A percentile compares a stretch with the other conserved stretches of the same genome.
Conservation (phyloP, 2,888 invertebrate species). For the Cacoxenus indagator region DNA sequence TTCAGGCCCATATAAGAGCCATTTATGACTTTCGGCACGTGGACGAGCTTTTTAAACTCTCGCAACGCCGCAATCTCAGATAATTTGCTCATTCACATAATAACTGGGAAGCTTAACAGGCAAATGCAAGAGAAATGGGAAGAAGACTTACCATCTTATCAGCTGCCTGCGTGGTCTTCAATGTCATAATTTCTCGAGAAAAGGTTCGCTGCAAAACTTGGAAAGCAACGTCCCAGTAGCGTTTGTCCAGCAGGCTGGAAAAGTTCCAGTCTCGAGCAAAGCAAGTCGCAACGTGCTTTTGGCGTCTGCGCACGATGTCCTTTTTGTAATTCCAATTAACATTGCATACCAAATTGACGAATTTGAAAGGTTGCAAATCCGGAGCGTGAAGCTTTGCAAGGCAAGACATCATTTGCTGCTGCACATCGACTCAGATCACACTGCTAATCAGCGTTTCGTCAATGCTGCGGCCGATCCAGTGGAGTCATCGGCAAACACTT, state of each 20-base stretch:
- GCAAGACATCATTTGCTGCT: background rate
- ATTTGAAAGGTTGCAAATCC: background rate
- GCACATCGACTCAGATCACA: too few species aligned
- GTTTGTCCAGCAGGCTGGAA: background rate
- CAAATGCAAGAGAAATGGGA: too few species aligned
- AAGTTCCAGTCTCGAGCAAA: background rate
- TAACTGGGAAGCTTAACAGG: too few species aligned
- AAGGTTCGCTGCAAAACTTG: background rate
- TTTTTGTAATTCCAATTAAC: background rate
- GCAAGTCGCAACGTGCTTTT: background rate
- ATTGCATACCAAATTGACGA: background rate
- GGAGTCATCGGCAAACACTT: background rate
- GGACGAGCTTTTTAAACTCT: background rate
- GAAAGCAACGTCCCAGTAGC: background rate
- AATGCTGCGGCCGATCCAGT: background rate
- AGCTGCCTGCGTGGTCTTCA: too few species aligned
- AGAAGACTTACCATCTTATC: too few species aligned
- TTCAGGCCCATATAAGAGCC: background rate
- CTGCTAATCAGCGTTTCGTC: background rate
- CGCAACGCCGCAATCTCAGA: background rate
- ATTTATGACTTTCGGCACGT: background rate
- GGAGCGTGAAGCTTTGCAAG: background rate
- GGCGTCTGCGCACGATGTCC: background rate
- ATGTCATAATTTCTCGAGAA: background rate
- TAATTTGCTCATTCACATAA: too few species aligned